phyloP scores from a whole-genome alignment of 2,888 invertebrate genomes.

The Lepidochrysops patricia region DNA sequence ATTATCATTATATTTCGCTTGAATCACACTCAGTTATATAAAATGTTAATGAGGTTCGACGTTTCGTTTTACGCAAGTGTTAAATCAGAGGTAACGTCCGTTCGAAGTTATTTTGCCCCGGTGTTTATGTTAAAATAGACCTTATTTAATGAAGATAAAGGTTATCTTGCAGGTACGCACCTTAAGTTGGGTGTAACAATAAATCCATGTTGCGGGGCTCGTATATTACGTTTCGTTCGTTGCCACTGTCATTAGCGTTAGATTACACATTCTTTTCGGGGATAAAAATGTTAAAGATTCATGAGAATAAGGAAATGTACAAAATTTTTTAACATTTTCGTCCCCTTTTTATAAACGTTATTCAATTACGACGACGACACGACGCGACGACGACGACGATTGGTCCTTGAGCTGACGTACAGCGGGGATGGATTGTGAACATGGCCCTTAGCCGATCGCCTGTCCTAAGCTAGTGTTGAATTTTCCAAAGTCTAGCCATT shows the following conservation, averaged over 20 bases:
- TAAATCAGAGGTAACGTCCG: not conserved
- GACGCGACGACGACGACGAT: too few species aligned
- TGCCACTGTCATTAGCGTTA: slow-evolving; percentile 6
- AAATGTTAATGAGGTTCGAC: slow-evolving; percentile 6
- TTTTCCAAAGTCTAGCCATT: too few species aligned
- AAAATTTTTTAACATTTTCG: too few species aligned
- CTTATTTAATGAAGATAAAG: not conserved
- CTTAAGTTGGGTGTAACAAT: not conserved
- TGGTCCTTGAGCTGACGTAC: too few species aligned
- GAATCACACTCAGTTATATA: not conserved
- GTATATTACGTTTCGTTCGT: not conserved
- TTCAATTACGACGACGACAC: too few species aligned
- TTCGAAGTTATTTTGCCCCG: not conserved
- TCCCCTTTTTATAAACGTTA: too few species aligned
- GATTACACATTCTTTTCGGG: not conserved
- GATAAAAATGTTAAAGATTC: not conserved
- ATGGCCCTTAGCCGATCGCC: too few species aligned
- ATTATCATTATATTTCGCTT: not conserved
- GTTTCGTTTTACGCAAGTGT: not conserved
- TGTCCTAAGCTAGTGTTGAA: too few species aligned
- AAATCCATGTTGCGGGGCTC: not conserved
- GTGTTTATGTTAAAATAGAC: not conserved
- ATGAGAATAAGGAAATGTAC: not conserved
- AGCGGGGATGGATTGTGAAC: too few species aligned
- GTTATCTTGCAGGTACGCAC: not conserved